phyloP scores from a whole-genome alignment of 2,888 invertebrate genomes.

The Ferdinandea cuprea region DNA sequence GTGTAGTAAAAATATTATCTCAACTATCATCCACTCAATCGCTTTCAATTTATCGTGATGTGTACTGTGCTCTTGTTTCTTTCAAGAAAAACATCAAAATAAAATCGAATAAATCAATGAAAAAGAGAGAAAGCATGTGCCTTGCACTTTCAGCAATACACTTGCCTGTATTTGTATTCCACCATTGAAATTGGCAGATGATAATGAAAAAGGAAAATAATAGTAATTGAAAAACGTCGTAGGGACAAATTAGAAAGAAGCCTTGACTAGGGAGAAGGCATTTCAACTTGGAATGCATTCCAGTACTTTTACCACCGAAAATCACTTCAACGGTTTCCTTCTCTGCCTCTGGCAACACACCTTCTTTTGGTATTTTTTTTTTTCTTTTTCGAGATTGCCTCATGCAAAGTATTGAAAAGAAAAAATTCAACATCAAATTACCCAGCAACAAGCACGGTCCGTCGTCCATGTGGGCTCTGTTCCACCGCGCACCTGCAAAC shows the following conservation, averaged over 20 bases:
- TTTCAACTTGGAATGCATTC: not conserved
- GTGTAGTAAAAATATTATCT: not conserved
- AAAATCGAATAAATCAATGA: slow-evolving; percentile 21
- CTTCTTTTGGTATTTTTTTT: not conserved
- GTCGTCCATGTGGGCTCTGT: too few relatives aligned
- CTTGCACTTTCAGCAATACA: slow-evolving; percentile 43
- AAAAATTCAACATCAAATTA: slow-evolving; percentile 18
- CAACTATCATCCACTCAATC: not conserved
- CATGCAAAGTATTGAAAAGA: not conserved
- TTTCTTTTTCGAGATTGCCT: not conserved
- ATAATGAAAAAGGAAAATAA: slow-evolving; percentile 10
- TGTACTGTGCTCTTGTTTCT: not conserved
- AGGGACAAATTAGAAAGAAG: slow-evolving; percentile 50
- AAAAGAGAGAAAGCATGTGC: slow-evolving; percentile 23
- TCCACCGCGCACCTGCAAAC: slow-evolving; percentile 44
- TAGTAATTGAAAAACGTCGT: not conserved
- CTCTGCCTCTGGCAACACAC: not conserved
- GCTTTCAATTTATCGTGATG: not conserved
- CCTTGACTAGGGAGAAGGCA: slow-evolving; percentile 49
- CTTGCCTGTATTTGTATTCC: too few relatives aligned
- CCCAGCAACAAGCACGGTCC: slow-evolving; percentile 50
- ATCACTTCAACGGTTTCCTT: slow-evolving; percentile 44
- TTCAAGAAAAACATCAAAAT: not conserved
- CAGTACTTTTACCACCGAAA: slow-evolving; percentile 11
- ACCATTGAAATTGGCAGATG: too few relatives aligned